These are phyloP conservation scores for Panthera uncia DNA, from an alignment of 2,113 vertebrate genomes.

Conservation along the genomic window DNA sequence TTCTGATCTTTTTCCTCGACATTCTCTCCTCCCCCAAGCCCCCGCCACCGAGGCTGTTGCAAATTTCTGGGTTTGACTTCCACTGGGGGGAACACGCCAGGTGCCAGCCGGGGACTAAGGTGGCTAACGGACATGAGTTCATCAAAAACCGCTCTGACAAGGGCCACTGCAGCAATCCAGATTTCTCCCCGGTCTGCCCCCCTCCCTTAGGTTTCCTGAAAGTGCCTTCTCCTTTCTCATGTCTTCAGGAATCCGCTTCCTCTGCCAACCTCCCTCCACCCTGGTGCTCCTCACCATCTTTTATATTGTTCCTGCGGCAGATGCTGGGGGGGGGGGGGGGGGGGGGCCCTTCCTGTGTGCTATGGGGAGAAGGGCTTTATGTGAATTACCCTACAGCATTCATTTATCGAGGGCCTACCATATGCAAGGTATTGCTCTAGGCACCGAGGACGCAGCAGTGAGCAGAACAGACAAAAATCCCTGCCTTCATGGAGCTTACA, in stretches of 20 bases:
- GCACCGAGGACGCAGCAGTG: neutral
- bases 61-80: neutral
- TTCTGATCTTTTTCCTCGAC: neutral
- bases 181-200: no score
- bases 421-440: neutral
- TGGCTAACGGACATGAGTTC: rapidly evolving
- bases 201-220: neutral
- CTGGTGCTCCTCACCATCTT: rapidly evolving
- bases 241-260: neutral
- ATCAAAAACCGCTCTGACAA: neutral
- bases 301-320: neutral
- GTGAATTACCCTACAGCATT: neutral
- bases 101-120: neutral
- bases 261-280: neutral
- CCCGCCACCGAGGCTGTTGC: rapidly evolving
- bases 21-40: no score
- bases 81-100: neutral
- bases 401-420: neutral
- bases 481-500: rapidly evolving
- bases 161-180: neutral
- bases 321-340: rapidly evolving
- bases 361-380: neutral
- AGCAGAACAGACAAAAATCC: neutral
- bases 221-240: neutral
- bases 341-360: neutral